phyloP scores from a whole-genome alignment of 2,888 invertebrate species.

The Protonemura montana region DNA sequence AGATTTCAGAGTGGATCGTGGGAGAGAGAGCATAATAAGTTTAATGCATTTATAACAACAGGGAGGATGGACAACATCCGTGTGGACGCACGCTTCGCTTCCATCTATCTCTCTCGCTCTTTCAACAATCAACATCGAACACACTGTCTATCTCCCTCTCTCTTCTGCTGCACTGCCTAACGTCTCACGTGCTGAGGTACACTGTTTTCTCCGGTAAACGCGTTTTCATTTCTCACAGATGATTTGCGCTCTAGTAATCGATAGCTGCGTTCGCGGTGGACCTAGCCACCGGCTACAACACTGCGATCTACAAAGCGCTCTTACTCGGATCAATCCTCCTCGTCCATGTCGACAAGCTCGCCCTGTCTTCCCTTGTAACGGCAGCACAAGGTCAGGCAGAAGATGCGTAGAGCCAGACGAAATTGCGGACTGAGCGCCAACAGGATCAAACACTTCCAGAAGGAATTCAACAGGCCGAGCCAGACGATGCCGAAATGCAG shows the following conservation, averaged over 20 bases:
- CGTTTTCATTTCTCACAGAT: neutral
- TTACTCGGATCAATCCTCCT: constrained; percentile 61
- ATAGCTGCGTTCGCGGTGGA: neutral
- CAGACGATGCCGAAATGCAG: constrained; percentile 93
- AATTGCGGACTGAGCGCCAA: constrained; percentile 92
- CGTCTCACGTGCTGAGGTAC: neutral
- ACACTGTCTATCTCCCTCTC: neutral
- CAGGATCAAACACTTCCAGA: constrained; percentile 94
- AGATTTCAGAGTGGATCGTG: neutral
- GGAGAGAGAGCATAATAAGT: neutral
- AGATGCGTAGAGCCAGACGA: constrained; percentile 83
- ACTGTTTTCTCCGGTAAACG: neutral
- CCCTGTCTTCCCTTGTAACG: constrained; percentile 84
- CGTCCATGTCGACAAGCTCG: constrained; percentile 85
- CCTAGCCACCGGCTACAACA: too few species aligned
- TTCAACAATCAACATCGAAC: constrained; percentile 2
- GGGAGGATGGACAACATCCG: neutral
- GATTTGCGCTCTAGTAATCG: neutral
- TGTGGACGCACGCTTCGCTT: neutral
- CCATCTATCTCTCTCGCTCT: neutral
- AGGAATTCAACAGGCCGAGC: constrained; percentile 93
- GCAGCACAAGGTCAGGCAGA: constrained; percentile 89
- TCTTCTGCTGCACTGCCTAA: neutral
- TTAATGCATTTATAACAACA: neutral
- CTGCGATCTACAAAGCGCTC: neutral